Conservation (phyloP, 2,113 vertebrate species). For the Tyrannus savana region DNA sequence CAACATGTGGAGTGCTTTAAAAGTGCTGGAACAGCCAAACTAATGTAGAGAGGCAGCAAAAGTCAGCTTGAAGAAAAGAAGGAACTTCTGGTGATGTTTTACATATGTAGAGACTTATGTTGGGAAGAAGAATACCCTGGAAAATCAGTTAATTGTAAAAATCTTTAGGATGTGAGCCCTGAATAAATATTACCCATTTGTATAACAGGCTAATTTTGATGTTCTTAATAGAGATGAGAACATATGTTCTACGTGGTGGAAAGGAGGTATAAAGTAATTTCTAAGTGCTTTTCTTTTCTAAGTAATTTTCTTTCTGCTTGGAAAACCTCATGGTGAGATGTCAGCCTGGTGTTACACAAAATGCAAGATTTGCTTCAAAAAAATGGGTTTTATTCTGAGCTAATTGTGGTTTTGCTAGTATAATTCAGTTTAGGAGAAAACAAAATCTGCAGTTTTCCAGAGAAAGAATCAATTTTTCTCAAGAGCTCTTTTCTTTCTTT, state of each 20-base stretch:
- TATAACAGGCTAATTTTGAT: background rate
- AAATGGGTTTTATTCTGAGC: background rate
- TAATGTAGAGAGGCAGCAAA: background rate
- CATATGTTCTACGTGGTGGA: background rate
- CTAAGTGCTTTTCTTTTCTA: background rate
- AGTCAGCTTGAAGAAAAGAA: constrained; percentile 1
- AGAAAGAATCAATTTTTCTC: background rate
- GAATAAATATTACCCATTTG: background rate
- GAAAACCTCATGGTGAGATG: background rate
- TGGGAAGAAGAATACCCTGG: background rate
- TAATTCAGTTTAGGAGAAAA: background rate
- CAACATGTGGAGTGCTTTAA: constrained; percentile 41
- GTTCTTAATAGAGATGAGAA: background rate
- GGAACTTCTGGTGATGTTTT: background rate
- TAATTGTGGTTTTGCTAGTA: background rate
- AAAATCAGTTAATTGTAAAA: background rate
- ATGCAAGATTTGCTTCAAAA: background rate
- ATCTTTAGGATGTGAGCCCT: background rate
- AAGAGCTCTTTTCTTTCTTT: background rate
- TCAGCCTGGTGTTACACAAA: background rate
- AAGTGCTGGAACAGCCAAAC: background rate
- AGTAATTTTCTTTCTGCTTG: background rate
- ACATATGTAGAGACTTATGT: background rate
- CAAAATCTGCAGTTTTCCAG: background rate
- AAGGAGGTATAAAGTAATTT: background rate